A percentile compares a stretch with the other conserved stretches of the same genome.
Evolutionary conservation across 2,113 vertebrate genomes (phyloP).

Genomic region (Petrocephalus microphthalmus): DNA sequence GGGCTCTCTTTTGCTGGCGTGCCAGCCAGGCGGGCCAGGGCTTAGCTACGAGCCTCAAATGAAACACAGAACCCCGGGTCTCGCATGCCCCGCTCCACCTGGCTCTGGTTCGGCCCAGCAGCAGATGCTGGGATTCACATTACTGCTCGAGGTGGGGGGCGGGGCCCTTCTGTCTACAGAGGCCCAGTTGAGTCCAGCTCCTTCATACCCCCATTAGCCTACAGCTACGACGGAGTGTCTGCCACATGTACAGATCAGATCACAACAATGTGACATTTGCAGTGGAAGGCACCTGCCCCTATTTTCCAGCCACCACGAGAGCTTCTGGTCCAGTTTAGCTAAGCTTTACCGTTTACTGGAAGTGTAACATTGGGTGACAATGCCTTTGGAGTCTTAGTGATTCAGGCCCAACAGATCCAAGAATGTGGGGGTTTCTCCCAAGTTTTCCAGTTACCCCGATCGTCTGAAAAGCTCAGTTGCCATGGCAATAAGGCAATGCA

Average conservation of each 20-base stretch:
- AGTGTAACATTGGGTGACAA: not conserved
- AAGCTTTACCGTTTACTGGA: not conserved
- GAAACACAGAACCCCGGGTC: not conserved
- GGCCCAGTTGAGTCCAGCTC: not conserved
- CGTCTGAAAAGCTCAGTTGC: constrained; percentile 32
- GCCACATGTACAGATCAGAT: not conserved
- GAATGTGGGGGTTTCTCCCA: constrained; percentile 36
- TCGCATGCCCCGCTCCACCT: not conserved
- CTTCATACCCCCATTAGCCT: not conserved
- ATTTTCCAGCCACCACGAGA: not conserved
- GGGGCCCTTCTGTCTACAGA: not conserved
- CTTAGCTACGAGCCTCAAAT: not conserved
- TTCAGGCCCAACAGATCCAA: constrained; percentile 29
- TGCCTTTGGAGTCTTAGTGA: not conserved
- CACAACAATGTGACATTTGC: not conserved
- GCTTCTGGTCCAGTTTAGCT: not conserved
- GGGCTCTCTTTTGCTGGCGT: not conserved
- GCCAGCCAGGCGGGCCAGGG: not conserved
- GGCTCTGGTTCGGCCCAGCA: not conserved
- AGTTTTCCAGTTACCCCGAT: not conserved
- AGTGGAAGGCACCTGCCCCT: not conserved
- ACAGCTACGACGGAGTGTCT: not conserved
- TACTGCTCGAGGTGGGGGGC: not conserved
- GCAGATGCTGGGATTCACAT: not conserved
- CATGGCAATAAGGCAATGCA: constrained; percentile 28